These are phyloP conservation scores for Cataglyphis altisquamis DNA, from an alignment of 2,888 invertebrate species.

Conservation along the genomic window DNA sequence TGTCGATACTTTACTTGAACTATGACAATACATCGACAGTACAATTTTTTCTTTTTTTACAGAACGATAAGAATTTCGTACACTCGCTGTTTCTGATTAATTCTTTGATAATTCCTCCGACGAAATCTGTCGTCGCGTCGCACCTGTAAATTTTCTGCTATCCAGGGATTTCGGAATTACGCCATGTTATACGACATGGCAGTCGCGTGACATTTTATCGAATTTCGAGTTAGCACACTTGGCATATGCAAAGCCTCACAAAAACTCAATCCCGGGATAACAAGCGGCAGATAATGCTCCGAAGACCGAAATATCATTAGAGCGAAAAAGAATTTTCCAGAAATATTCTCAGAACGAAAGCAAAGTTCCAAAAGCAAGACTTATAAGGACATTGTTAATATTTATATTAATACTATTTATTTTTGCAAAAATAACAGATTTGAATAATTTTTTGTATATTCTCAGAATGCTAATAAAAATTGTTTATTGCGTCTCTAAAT, in stretches of 20 bases:
- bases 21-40: slow-evolving; percentile 57
- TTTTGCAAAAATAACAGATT: neutral
- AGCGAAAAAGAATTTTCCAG: neutral
- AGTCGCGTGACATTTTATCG: slow-evolving; percentile 34
- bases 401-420: neutral
- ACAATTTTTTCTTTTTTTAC: neutral
- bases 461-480: neutral
- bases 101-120: slow-evolving; percentile 9
- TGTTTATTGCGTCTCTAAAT: neutral
- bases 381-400: neutral
- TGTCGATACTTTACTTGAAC: slow-evolving; percentile 69
- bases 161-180: neutral
- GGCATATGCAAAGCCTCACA: slow-evolving; percentile 11
- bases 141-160: neutral
- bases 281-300: slow-evolving; percentile 9
- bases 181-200: neutral
- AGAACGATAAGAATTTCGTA: slow-evolving; percentile 46
- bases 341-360: slow-evolving; percentile 3
- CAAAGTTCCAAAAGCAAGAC: neutral
- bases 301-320: slow-evolving; percentile 28
- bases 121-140: slow-evolving; percentile 4
- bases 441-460: neutral
- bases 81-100: slow-evolving; percentile 18
- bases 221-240: slow-evolving; percentile 23
- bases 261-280: slow-evolving; percentile 39